These are phyloP conservation scores for Drosophila barbarae DNA, from an alignment of 2,888 invertebrate genomes.

Conservation along the genomic window DNA sequence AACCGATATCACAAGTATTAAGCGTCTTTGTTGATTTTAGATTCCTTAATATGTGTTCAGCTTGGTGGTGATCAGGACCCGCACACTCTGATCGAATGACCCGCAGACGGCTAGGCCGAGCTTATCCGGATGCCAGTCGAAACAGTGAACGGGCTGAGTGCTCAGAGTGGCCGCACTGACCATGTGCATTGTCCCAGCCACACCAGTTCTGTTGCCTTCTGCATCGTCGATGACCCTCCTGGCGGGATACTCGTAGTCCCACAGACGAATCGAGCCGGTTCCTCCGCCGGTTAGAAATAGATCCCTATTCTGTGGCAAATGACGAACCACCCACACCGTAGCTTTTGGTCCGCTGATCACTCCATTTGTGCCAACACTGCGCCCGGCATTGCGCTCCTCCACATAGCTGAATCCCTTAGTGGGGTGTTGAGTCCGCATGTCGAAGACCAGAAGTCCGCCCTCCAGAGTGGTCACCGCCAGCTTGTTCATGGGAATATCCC, in stretches of 20 bases:
- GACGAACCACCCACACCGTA: constrained; percentile 93
- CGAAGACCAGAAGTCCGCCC: constrained; percentile 93
- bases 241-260: constrained; percentile 96
- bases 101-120: constrained; percentile 92
- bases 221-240: constrained; percentile 85
- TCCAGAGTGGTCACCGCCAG: constrained; percentile 94
- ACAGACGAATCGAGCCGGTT: constrained; percentile 92
- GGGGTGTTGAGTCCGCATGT: constrained; percentile 92
- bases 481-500: constrained; percentile 97
- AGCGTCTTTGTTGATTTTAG: neutral
- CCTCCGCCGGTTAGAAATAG: constrained; percentile 95
- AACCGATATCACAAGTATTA: constrained; percentile 19
- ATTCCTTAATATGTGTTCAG: constrained; percentile 83
- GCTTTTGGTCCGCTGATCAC: constrained; percentile 84
- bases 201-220: constrained; percentile 87
- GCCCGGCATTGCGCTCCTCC: constrained; percentile 79
- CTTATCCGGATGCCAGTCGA: constrained; percentile 96
- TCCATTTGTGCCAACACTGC: constrained; percentile 79
- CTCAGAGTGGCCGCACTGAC: constrained; percentile 91
- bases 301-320: constrained; percentile 96
- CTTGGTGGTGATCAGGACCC: constrained; percentile 93
- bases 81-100: constrained; percentile 93
- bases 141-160: constrained; percentile 91
- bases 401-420: constrained; percentile 90
- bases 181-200: constrained; percentile 87